Base-by-base conservation (phyloP, 2,888 invertebrate genomes). In the Odontocerum albicorne region DNA sequence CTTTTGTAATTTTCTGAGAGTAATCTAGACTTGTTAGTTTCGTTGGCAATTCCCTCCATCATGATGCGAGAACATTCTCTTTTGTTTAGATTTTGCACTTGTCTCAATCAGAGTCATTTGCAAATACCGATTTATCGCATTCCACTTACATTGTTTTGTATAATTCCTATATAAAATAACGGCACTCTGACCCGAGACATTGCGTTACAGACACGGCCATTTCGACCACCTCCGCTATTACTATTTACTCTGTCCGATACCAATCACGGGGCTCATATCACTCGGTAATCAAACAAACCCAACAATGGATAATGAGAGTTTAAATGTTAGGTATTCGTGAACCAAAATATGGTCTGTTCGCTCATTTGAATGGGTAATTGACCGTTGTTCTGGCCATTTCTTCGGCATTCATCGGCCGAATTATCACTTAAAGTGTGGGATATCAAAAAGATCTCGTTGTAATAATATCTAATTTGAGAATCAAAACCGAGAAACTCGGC, bases 311-410 rank as follows among this genome's bases (percentile, higher is more conserved):
- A 55, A 55, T 45, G 55, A 40, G 42, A 55, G 19, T 55, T 55
- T 55, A 55, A 55, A 55, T 49, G 55, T 27, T 27, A 10, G 27
- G 27, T 6, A 32, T 47, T 35, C 47, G 35, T 47, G 35, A 31
- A 31, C 35, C 22, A 21, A 38, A 22, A 35, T n/a, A n/a, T n/a
- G n/a, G 21, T 22, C 12, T 33, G 15, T 16, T 35, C 16, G 16
- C 50, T 31, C 45, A 56, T 56, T 56, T 56, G 45, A 46, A 56
- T 51, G 46, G 55, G 55, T 49, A 55, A 55, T 55, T 55, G 55
- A 33, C 51, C 51, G 52, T 57, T 47, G 52, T 57, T 52, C 45
- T 33, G 44, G 36, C 15, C 44, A 15, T 27, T 44, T 44, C 40
- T 40, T 40, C 40, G 21, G 21, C 21, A 17, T 40, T 21, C 40